Percentiles rank a stretch among this genome's conserved stretches.
Evolutionary conservation across 1,140 invertebrate genomes (phyloP).

Genomic region (Laupala kohalensis): DNA sequence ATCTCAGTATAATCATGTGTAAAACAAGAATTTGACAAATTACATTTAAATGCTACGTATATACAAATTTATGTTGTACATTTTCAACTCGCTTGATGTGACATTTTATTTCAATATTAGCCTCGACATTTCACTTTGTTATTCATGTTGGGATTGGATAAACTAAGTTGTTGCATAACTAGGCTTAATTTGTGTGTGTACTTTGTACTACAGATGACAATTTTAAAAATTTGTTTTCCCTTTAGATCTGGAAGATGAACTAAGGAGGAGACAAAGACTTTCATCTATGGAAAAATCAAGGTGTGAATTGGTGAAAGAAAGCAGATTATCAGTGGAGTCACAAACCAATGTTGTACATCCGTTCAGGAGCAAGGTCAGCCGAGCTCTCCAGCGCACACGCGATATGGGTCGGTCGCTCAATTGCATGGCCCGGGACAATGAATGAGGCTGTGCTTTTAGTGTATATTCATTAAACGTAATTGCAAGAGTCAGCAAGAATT

Average conservation of each 20-base stretch:
- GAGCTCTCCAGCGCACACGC: not conserved
- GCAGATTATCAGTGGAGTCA: not conserved
- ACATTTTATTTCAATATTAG: not conserved
- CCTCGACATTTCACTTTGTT: not conserved
- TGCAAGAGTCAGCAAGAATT: not conserved
- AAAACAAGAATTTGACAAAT: too few species aligned
- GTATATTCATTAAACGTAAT: too few species aligned
- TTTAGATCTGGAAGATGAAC: not conserved
- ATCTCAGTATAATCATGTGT: too few species aligned
- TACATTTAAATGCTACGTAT: too few species aligned
- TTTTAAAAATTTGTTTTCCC: not conserved
- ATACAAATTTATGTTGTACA: not conserved
- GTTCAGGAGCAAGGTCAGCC: not conserved
- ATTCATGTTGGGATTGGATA: not conserved
- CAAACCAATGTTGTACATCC: not conserved
- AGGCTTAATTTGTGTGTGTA: not conserved
- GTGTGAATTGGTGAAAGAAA: not conserved
- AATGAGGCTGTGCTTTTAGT: not conserved
- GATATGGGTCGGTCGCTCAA: not conserved
- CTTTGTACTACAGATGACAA: not conserved
- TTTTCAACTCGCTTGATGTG: not conserved
- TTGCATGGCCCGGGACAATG: not conserved
- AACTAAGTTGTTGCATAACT: not conserved
- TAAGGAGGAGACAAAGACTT: not conserved
- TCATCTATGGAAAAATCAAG: not conserved